phyloP scores from a whole-genome alignment of 2,888 invertebrate genomes.

The Stegophylla sp. region DNA sequence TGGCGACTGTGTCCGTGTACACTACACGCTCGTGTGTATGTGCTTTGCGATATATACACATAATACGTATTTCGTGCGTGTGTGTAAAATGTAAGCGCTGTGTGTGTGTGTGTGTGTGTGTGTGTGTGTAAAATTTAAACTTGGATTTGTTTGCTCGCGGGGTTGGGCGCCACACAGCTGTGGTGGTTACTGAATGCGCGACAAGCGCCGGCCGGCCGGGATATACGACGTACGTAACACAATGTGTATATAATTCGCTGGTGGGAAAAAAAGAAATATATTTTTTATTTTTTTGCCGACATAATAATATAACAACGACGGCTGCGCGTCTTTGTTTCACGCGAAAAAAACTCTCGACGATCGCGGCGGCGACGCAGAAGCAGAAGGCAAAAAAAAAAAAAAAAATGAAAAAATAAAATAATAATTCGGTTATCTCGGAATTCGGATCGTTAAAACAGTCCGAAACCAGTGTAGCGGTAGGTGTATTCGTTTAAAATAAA shows the following conservation, averaged over 20 bases:
- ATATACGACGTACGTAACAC: background rate
- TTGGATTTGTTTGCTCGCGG: conserved; percentile 2
- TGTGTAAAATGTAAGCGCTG: background rate
- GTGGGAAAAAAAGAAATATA: background rate
- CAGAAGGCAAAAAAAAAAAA: background rate
- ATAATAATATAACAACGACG: background rate
- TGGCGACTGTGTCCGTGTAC: background rate
- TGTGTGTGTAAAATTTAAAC: background rate
- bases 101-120: background rate
- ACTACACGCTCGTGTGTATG: background rate
- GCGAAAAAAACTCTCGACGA: conserved; percentile 6
- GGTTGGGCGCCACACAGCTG: conserved; percentile 48
- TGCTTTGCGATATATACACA: too few relatives aligned
- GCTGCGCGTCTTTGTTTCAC: background rate
- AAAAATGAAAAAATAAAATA: background rate
- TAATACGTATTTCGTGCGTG: too few relatives aligned
- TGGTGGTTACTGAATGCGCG: conserved; percentile 4
- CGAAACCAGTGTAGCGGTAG: background rate
- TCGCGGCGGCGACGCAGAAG: background rate
- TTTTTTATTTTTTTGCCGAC: too few relatives aligned
- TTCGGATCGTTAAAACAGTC: conserved; percentile 34
- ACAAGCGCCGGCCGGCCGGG: background rate
- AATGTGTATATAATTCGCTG: too few relatives aligned
- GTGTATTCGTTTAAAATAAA: too few relatives aligned
- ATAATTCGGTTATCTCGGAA: conserved; percentile 5